phyloP scores from a whole-genome alignment of 2,113 vertebrate species.

The Hyperopisus bebe region DNA sequence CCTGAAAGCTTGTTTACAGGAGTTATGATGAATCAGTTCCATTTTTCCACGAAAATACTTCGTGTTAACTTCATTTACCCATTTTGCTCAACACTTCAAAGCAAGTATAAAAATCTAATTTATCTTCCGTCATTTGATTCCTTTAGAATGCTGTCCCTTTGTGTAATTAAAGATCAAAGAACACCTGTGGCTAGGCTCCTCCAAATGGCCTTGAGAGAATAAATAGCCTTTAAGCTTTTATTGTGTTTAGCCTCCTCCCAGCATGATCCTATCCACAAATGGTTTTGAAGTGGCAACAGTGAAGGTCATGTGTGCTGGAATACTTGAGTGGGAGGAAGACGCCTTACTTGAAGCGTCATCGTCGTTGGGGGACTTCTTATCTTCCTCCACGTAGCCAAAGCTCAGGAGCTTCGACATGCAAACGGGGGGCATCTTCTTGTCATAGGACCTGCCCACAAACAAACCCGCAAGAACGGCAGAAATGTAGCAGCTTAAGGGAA shows the following conservation, averaged over 20 bases:
- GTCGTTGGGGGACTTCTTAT: conserved; percentile 24
- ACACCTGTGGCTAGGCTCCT: neutral
- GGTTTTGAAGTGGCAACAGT: neutral
- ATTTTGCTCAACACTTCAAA: neutral
- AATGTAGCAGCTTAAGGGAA: no score
- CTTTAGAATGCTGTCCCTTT: neutral
- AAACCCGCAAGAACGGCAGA: neutral
- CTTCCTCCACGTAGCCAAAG: conserved; percentile 55
- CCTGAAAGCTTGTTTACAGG: neutral
- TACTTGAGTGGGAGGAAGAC: neutral
- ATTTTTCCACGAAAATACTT: neutral
- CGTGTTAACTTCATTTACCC: neutral
- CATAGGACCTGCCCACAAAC: conserved; percentile 37
- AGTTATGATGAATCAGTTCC: neutral
- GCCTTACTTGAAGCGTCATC: conserved; percentile 38
- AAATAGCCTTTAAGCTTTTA: neutral
- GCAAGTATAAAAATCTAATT: neutral
- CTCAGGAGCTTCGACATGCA: conserved; percentile 62
- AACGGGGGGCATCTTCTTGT: conserved; percentile 51
- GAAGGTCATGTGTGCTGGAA: neutral
- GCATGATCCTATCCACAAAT: neutral
- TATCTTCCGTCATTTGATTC: neutral
- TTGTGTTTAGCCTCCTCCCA: neutral
- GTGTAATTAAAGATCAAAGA: conserved; percentile 4
- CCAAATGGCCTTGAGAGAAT: neutral